Evolutionary conservation across 1,140 invertebrate species (phyloP).

Genomic region (Trichonephila inaurata): DNA sequence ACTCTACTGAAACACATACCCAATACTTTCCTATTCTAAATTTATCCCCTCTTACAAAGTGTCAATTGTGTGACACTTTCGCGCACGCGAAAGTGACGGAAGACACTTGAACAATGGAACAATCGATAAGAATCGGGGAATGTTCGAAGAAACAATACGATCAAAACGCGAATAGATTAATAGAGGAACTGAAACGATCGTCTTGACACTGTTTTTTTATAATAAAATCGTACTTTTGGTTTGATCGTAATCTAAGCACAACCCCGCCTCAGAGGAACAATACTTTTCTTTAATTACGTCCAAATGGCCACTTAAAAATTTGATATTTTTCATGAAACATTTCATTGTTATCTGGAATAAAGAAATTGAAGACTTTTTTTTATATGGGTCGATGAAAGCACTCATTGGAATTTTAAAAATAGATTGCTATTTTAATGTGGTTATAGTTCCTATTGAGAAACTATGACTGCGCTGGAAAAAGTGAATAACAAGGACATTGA

Average conservation of each 20-base stretch:
- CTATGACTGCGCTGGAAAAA: too few relatives aligned
- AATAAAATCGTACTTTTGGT: background rate
- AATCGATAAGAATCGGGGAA: background rate
- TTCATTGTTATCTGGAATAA: background rate
- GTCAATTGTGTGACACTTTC: slow-evolving; percentile 11
- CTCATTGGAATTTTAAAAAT: too few relatives aligned
- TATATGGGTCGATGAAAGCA: too few relatives aligned
- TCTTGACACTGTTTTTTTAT: slow-evolving; percentile 31
- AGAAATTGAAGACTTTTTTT: background rate
- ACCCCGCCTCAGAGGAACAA: background rate
- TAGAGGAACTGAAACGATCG: slow-evolving; percentile 6
- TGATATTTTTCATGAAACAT: background rate
- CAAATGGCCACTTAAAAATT: background rate
- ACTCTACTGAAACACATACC: background rate
- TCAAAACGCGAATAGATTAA: background rate
- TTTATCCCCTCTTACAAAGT: background rate
- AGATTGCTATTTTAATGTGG: too few relatives aligned
- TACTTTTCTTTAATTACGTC: slow-evolving; percentile 1
- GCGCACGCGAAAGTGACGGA: slow-evolving; percentile 1
- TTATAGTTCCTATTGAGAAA: too few relatives aligned
- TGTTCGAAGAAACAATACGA: background rate
- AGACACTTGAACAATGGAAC: background rate
- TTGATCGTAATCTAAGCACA: background rate
- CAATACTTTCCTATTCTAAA: background rate
- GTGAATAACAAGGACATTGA: too few relatives aligned